phyloP scores from a whole-genome alignment of 1,140 invertebrate genomes.

The Vollenhovia emeryi region DNA sequence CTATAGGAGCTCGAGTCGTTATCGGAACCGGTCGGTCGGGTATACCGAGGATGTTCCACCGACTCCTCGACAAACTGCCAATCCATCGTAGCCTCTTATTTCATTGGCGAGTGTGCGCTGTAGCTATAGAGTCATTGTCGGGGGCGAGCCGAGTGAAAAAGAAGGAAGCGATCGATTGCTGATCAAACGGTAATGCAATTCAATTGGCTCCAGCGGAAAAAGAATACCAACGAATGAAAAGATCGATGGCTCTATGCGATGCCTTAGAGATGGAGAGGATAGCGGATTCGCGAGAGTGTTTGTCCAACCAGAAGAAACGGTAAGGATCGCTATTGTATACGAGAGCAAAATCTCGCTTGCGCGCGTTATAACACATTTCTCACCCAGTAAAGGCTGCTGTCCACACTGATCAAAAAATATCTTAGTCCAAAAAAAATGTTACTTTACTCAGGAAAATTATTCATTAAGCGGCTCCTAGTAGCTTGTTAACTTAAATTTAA shows the following conservation, averaged over 20 bases:
- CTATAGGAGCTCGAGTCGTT: constrained; percentile 20
- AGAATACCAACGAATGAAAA: constrained; percentile 23
- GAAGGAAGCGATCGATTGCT: constrained; percentile 70
- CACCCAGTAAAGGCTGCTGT: too few species aligned
- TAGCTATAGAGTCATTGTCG: constrained; percentile 68
- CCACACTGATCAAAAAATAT: too few species aligned
- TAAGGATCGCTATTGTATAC: neutral
- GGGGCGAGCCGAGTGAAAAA: constrained; percentile 60
- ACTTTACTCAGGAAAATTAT: too few species aligned
- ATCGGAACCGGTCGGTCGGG: constrained; percentile 27
- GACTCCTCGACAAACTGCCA: constrained; percentile 53
- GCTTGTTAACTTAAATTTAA: too few species aligned
- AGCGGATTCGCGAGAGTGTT: constrained; percentile 9
- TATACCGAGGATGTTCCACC: constrained; percentile 15
- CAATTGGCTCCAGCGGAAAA: constrained; percentile 67
- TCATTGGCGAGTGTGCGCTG: constrained; percentile 55
- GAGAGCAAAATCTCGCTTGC: constrained; percentile 17
- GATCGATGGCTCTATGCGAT: constrained; percentile 31
- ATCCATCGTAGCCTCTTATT: constrained; percentile 66
- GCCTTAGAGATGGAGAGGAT: constrained; percentile 33
- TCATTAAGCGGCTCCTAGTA: too few species aligned
- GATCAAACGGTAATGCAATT: constrained; percentile 78
- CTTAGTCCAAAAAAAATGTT: too few species aligned
- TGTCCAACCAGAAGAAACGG: constrained; percentile 1
- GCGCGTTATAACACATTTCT: neutral